Evolutionary conservation across 1,140 invertebrate species (phyloP).

Genomic region (Asobara japonica): DNA sequence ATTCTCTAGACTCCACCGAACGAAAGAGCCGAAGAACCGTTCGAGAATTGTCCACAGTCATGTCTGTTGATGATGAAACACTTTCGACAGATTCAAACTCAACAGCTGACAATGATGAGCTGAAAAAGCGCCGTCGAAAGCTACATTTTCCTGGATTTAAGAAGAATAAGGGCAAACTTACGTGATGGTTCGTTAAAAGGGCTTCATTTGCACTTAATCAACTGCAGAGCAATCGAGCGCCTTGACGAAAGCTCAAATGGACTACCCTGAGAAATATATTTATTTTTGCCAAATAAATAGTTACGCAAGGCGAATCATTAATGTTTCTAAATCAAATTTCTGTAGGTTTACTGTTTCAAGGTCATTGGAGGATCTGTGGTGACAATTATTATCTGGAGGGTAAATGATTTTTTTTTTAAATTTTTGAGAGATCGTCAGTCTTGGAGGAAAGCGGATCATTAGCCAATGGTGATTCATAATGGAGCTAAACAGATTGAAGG

Average conservation of each 20-base stretch:
- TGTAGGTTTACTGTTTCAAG: no score
- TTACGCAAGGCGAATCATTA: no score
- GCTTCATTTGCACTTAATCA: slow-evolving; percentile 38
- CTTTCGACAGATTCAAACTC: slow-evolving; percentile 68
- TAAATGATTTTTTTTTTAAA: no score
- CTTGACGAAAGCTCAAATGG: slow-evolving; percentile 10
- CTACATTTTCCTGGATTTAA: slow-evolving; percentile 62
- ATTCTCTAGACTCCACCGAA: slow-evolving; percentile 54
- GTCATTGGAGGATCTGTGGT: no score
- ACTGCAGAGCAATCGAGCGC: background rate
- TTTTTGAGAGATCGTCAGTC: no score
- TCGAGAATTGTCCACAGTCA: slow-evolving; percentile 52
- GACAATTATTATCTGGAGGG: no score
- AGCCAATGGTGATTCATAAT: no score
- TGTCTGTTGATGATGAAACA: slow-evolving; percentile 64
- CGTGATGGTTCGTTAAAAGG: slow-evolving; percentile 52
- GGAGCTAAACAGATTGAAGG: no score
- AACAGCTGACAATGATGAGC: slow-evolving; percentile 64
- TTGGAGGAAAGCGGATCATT: no score
- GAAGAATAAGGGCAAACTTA: slow-evolving; percentile 60
- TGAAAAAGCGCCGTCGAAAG: slow-evolving; percentile 61
- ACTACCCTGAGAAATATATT: no score
- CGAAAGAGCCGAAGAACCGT: slow-evolving; percentile 27
- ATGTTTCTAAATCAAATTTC: no score
- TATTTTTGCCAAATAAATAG: no score